Percentiles rank a stretch among this genome's conserved stretches.
These are phyloP conservation scores for Flexamia atlantica DNA, from an alignment of 2,888 invertebrate genomes.

Conservation along the genomic window DNA sequence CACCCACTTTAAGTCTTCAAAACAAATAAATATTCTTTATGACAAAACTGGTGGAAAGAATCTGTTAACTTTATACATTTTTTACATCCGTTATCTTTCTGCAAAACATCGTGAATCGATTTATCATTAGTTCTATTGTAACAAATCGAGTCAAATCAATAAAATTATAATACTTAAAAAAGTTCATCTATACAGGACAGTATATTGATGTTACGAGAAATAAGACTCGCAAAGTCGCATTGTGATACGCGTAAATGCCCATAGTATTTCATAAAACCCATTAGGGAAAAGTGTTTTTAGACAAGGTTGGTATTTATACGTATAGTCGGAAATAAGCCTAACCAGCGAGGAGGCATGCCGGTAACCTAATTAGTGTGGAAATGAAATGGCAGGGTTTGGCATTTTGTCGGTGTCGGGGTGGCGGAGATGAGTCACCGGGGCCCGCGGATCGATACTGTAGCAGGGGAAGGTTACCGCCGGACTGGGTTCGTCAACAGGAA, in stretches of 20 bases:
- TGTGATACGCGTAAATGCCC: too few species aligned
- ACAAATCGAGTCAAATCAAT: too few species aligned
- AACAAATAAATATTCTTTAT: background rate
- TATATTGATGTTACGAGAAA: too few species aligned
- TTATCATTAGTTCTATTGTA: background rate
- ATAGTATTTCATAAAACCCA: too few species aligned
- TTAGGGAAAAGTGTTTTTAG: too few species aligned
- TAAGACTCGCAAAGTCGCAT: too few species aligned
- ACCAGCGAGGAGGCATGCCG: background rate
- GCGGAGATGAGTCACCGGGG: constrained; percentile 11
- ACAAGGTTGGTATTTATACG: background rate
- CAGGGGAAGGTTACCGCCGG: constrained; percentile 8
- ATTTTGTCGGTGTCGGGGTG: constrained; percentile 23
- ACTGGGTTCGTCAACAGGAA: background rate
- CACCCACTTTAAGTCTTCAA: background rate
- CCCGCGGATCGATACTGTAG: constrained; percentile 16
- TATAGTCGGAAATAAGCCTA: background rate
- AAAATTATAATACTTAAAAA: too few species aligned
- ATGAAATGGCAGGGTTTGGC: constrained; percentile 56
- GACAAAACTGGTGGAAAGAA: background rate
- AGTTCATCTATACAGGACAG: too few species aligned
- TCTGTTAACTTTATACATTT: background rate
- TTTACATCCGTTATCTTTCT: background rate
- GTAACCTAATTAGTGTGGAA: constrained; percentile 40
- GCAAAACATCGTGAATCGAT: background rate